Evolutionary conservation across 2,888 invertebrate genomes (phyloP).

Genomic region (Netelia virgata): DNA sequence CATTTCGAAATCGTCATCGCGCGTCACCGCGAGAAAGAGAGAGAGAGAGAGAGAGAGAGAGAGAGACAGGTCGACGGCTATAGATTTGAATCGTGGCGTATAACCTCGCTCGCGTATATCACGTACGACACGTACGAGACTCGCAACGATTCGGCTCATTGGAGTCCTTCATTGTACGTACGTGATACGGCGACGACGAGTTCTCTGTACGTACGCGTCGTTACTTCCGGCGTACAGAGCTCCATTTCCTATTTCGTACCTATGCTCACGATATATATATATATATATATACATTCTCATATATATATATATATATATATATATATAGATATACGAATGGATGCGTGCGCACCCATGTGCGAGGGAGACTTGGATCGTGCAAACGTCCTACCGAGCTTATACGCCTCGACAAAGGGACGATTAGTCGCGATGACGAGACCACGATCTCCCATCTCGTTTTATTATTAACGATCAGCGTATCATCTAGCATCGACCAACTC

Average conservation of each 20-base stretch:
- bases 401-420: constrained; percentile 11
- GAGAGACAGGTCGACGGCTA: not conserved
- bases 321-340: not conserved
- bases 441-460: not conserved
- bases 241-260: constrained; percentile 13
- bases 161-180: constrained; percentile 50
- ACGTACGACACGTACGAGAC: constrained; percentile 48
- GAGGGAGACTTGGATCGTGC: constrained; percentile 29
- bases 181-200: constrained; percentile 47
- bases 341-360: constrained; percentile 2
- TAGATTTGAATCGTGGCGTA: constrained; percentile 7
- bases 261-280: not conserved
- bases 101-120: constrained; percentile 20
- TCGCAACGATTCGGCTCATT: constrained; percentile 55
- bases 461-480: not conserved
- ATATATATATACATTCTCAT: too few species aligned
- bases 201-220: constrained; percentile 41
- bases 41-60: not conserved
- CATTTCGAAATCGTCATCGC: not conserved
- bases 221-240: constrained; percentile 48
- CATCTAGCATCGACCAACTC: not conserved
- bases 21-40: not conserved
- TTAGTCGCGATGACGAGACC: constrained; percentile 4
- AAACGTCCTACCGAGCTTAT: constrained; percentile 25
- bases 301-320: too few species aligned